Conservation (phyloP, 2,113 vertebrate genomes). For the Lampris megalopsis region DNA sequence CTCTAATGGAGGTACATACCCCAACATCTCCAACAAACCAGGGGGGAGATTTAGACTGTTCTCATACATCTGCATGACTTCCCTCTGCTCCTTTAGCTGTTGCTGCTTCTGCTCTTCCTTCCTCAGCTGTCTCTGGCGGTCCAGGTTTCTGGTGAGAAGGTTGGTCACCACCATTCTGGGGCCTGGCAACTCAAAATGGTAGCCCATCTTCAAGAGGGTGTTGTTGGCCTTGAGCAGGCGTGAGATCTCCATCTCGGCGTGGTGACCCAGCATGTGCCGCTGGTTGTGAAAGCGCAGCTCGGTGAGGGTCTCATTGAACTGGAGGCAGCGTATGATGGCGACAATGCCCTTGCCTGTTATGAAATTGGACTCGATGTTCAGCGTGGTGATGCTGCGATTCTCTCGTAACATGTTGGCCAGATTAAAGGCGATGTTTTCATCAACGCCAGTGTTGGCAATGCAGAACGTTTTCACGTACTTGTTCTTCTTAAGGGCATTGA, state of each 20-base stretch:
- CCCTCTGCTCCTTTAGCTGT: slow-evolving; percentile 87
- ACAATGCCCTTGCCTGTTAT: slow-evolving; percentile 94
- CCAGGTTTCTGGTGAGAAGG: slow-evolving; percentile 93
- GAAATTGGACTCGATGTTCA: slow-evolving; percentile 96
- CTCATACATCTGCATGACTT: slow-evolving; percentile 88
- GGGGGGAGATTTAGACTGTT: slow-evolving; percentile 89
- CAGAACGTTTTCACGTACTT: slow-evolving; percentile 91
- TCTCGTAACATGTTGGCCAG: slow-evolving; percentile 97
- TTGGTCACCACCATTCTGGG: slow-evolving; percentile 98
- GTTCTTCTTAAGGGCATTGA: slow-evolving; percentile 93
- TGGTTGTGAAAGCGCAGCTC: slow-evolving; percentile 99
- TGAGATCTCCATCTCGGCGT: slow-evolving; percentile 96
- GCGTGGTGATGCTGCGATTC: slow-evolving; percentile 91
- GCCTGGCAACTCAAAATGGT: slow-evolving; percentile 95
- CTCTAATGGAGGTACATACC: slow-evolving; percentile 71
- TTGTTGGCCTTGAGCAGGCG: slow-evolving; percentile 93
- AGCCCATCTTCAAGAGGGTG: slow-evolving; percentile 96
- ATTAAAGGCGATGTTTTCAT: slow-evolving; percentile 88
- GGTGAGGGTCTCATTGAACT: slow-evolving; percentile 94
- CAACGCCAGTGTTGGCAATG: slow-evolving; percentile 93
- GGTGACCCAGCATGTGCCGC: slow-evolving; percentile 96
- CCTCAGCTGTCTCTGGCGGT: slow-evolving; percentile 91
- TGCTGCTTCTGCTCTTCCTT: slow-evolving; percentile 91
- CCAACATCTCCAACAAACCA: slow-evolving; percentile 89
- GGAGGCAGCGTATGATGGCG: slow-evolving; percentile 94